phyloP scores from a whole-genome alignment of 2,113 vertebrate genomes.

The Rhea pennata region DNA sequence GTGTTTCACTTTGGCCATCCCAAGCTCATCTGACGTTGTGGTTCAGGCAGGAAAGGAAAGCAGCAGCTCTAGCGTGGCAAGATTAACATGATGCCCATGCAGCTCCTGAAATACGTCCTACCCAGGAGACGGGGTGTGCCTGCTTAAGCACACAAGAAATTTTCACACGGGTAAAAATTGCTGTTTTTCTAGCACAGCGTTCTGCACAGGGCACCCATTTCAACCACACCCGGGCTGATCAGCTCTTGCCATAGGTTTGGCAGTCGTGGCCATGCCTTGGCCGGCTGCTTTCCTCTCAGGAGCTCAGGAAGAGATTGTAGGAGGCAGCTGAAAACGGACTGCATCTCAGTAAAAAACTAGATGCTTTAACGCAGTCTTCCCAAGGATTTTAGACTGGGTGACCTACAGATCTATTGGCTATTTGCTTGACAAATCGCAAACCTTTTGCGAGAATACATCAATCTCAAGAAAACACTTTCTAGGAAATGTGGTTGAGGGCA shows the following conservation, averaged over 20 bases:
- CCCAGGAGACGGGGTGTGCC: not conserved
- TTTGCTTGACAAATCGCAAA: not conserved
- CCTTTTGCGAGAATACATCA: not conserved
- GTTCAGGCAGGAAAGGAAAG: not conserved
- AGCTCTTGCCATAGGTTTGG: not conserved
- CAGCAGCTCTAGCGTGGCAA: not conserved
- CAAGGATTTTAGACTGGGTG: not conserved
- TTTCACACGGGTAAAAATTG: not conserved
- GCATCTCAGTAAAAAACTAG: not conserved
- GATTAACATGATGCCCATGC: not conserved
- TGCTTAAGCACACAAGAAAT: fast-evolving
- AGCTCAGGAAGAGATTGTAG: not conserved
- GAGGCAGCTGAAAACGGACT: not conserved
- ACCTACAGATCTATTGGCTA: not conserved
- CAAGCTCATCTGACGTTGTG: not conserved
- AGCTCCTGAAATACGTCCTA: not conserved
- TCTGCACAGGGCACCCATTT: not conserved
- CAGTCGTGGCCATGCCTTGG: not conserved
- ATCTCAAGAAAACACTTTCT: not conserved
- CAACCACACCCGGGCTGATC: not conserved
- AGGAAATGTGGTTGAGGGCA: not conserved
- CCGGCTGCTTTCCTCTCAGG: not conserved
- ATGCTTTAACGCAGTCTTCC: not conserved
- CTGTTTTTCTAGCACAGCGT: fast-evolving
- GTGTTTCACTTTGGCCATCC: not conserved